phyloP scores from a whole-genome alignment of 2,888 invertebrate species.

The Drosophila vallismaia region DNA sequence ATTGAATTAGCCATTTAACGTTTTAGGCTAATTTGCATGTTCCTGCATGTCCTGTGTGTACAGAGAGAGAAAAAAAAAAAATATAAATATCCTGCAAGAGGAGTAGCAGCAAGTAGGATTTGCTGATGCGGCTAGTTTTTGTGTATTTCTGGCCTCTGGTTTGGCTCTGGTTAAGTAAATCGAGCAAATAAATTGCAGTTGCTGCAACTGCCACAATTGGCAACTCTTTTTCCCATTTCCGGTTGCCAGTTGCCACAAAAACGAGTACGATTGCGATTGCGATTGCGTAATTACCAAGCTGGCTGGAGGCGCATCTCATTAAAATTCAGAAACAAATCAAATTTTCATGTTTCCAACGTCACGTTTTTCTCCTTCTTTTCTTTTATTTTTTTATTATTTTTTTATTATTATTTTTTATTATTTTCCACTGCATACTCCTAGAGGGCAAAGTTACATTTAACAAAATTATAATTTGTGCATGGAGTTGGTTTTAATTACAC shows the following conservation, averaged over 20 bases:
- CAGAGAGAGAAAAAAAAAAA: neutral
- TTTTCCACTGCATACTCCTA: neutral
- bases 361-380: slow-evolving; percentile 1
- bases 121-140: slow-evolving; percentile 13
- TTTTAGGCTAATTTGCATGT: slow-evolving; percentile 60
- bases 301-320: slow-evolving; percentile 39
- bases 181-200: slow-evolving; percentile 11
- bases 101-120: slow-evolving; percentile 20
- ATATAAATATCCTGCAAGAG: slow-evolving; percentile 1
- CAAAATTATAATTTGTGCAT: slow-evolving; percentile 44
- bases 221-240: neutral
- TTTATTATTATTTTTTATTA: neutral
- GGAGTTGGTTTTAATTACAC: slow-evolving; percentile 60
- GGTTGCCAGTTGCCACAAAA: neutral
- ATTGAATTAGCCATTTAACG: slow-evolving; percentile 73
- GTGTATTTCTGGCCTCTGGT: neutral
- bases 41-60: neutral
- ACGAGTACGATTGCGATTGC: neutral
- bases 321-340: slow-evolving; percentile 55
- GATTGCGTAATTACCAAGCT: slow-evolving; percentile 38
- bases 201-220: neutral
- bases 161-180: slow-evolving; percentile 49
- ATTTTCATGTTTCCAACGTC: slow-evolving; percentile 42
- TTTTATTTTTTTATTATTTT: neutral
- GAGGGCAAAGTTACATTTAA: slow-evolving; percentile 40